Percentiles rank a stretch among this genome's conserved stretches.
Evolutionary conservation across 1,140 invertebrate genomes (phyloP).

Genomic region (Cylas formicarius): DNA sequence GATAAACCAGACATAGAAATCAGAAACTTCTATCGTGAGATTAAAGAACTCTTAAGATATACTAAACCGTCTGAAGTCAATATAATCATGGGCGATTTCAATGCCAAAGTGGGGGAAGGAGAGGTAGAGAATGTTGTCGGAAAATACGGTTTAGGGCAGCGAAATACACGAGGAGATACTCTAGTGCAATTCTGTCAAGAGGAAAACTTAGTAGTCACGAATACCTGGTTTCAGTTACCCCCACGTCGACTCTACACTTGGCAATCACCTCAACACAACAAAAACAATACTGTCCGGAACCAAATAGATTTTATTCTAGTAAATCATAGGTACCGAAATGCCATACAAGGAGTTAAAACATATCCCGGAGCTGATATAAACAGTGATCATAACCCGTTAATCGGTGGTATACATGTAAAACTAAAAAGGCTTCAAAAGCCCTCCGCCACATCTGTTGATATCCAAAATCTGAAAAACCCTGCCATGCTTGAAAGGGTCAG

Average conservation of each 20-base stretch:
- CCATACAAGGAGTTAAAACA: background rate
- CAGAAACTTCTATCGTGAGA: slow-evolving; percentile 5
- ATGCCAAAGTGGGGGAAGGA: slow-evolving; percentile 7
- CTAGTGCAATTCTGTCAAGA: background rate
- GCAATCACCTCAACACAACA: slow-evolving; percentile 14
- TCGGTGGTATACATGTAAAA: too few relatives aligned
- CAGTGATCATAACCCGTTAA: too few relatives aligned
- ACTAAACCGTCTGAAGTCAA: slow-evolving; percentile 4
- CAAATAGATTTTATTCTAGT: slow-evolving; percentile 13
- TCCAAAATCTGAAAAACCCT: too few relatives aligned
- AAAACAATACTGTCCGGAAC: slow-evolving; percentile 1
- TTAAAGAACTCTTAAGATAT: slow-evolving; percentile 8
- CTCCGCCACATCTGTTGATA: too few relatives aligned
- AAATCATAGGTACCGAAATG: slow-evolving; percentile 4
- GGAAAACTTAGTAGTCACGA: slow-evolving; percentile 2
- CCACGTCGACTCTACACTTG: slow-evolving; percentile 9
- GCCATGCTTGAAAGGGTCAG: too few relatives aligned
- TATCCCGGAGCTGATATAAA: slow-evolving; percentile 8
- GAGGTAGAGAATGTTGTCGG: background rate
- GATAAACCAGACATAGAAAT: slow-evolving; percentile 9
- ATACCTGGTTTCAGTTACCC: slow-evolving; percentile 10
- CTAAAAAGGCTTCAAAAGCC: too few relatives aligned
- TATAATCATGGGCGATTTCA: slow-evolving; percentile 15
- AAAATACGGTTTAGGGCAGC: slow-evolving; percentile 6
- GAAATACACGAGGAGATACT: background rate